phyloP scores from a whole-genome alignment of 2,888 invertebrate species.

The Netelia melanura region DNA sequence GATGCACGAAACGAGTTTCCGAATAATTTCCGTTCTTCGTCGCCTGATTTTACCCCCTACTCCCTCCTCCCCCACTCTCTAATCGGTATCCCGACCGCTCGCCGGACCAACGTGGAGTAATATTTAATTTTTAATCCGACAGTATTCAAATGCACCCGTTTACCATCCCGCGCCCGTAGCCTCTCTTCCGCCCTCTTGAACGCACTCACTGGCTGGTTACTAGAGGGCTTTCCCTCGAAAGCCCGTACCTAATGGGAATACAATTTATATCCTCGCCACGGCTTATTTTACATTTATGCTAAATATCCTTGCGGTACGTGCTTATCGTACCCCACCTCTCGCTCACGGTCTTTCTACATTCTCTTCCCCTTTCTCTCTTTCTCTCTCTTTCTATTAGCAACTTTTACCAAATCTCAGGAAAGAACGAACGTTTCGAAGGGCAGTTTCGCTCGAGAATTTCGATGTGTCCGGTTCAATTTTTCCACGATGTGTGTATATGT shows the following conservation, averaged over 20 bases:
- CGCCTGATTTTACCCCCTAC: slow-evolving; percentile 21
- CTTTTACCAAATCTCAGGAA: background rate
- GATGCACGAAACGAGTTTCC: slow-evolving; percentile 30
- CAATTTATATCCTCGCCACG: slow-evolving; percentile 81
- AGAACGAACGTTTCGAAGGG: slow-evolving; percentile 37
- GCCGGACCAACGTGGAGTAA: slow-evolving; percentile 74
- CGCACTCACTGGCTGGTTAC: slow-evolving; percentile 28
- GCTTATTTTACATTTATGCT: slow-evolving; percentile 83
- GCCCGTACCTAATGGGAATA: slow-evolving; percentile 82
- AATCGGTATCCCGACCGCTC: slow-evolving; percentile 72
- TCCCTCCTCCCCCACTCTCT: slow-evolving; percentile 66
- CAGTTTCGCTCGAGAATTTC: slow-evolving; percentile 29
- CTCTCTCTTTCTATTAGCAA: background rate
- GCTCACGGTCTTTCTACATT: slow-evolving; percentile 26
- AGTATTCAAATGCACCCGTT: slow-evolving; percentile 82
- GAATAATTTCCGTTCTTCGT: slow-evolving; percentile 44
- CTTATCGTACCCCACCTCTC: slow-evolving; percentile 58
- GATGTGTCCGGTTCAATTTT: slow-evolving; percentile 55
- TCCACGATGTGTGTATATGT: slow-evolving; percentile 5
- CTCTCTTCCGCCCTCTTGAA: slow-evolving; percentile 29
- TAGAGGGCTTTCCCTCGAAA: slow-evolving; percentile 40
- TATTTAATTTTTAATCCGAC: slow-evolving; percentile 84
- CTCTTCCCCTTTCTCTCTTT: background rate
- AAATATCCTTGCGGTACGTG: slow-evolving; percentile 76
- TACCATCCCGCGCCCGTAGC: slow-evolving; percentile 53